Conservation (phyloP, 2,797 vertebrate genomes). For the Poeciliopsis infans region DNA sequence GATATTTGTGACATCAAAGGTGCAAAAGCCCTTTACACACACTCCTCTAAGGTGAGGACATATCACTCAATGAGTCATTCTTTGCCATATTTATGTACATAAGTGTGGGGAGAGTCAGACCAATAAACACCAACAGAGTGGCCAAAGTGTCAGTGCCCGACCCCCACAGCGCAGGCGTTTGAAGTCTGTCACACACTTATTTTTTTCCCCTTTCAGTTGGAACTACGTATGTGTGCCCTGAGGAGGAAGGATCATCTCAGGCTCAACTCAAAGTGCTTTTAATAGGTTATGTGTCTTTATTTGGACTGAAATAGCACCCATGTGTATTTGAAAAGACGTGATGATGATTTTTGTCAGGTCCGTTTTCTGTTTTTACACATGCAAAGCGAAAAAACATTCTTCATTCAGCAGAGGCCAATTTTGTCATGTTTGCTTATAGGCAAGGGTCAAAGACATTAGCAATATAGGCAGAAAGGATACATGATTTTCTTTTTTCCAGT, state of each 20-base stretch:
- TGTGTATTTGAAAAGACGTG: background rate
- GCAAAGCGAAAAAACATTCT: background rate
- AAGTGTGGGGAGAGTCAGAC: background rate
- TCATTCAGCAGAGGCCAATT: background rate
- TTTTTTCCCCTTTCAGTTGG: background rate
- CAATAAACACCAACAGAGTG: background rate
- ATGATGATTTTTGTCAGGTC: background rate
- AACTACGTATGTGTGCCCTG: background rate
- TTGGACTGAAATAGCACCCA: background rate
- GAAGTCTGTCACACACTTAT: background rate
- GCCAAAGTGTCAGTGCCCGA: background rate
- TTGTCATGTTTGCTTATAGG: background rate
- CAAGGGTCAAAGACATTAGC: background rate
- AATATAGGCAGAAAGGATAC: background rate
- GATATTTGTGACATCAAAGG: background rate
- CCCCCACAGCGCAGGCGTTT: background rate
- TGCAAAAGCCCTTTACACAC: slow-evolving; percentile 18
- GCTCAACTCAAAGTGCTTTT: background rate
- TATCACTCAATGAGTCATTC: slow-evolving; percentile 35
- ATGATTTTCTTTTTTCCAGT: background rate
- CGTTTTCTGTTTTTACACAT: background rate
- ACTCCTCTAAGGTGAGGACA: slow-evolving; percentile 4
- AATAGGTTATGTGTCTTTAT: background rate
- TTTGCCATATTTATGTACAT: background rate
- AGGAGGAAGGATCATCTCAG: background rate